Percentiles rank a stretch among this genome's conserved stretches.
These are phyloP conservation scores for Dissostichus mawsoni DNA, from an alignment of 2,113 vertebrate species.

Conservation along the genomic window DNA sequence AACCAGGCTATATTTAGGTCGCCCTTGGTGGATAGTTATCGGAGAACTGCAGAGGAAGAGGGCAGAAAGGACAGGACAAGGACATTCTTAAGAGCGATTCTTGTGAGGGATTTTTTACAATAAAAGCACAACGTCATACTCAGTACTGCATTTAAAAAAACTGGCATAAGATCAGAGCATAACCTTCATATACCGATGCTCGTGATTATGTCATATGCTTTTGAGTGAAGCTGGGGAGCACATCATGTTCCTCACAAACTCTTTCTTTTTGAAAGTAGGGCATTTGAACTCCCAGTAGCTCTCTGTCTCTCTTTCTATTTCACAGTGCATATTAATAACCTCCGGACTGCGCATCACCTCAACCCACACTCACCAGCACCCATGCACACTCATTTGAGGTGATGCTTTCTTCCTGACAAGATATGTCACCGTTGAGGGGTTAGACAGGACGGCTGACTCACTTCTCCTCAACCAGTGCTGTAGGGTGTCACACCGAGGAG, in stretches of 20 bases:
- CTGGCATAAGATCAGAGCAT: not conserved
- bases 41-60: conserved; percentile 54
- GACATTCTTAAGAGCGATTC: conserved; percentile 2
- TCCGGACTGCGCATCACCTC: conserved; percentile 31
- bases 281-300: conserved; percentile 55
- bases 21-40: conserved; percentile 63
- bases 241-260: conserved; percentile 52
- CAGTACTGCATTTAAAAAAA: not conserved
- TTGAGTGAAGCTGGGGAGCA: conserved; percentile 38
- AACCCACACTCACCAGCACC: conserved; percentile 25
- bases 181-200: not conserved
- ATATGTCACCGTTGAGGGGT: conserved; percentile 29
- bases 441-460: conserved; percentile 53
- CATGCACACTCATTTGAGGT: conserved; percentile 16
- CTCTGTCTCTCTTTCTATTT: conserved; percentile 18
- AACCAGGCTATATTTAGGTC: conserved; percentile 76
- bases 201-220: conserved; percentile 39
- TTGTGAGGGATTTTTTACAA: not conserved
- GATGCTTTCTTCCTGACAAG: conserved; percentile 50
- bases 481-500: conserved; percentile 35
- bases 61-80: conserved; percentile 35
- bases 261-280: conserved; percentile 62
- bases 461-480: conserved; percentile 33
- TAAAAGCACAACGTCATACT: not conserved
- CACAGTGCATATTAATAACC: conserved; percentile 62